Conservation (phyloP, 2,888 invertebrate genomes). For the Scaptodrosophila latifasciaeformis region DNA sequence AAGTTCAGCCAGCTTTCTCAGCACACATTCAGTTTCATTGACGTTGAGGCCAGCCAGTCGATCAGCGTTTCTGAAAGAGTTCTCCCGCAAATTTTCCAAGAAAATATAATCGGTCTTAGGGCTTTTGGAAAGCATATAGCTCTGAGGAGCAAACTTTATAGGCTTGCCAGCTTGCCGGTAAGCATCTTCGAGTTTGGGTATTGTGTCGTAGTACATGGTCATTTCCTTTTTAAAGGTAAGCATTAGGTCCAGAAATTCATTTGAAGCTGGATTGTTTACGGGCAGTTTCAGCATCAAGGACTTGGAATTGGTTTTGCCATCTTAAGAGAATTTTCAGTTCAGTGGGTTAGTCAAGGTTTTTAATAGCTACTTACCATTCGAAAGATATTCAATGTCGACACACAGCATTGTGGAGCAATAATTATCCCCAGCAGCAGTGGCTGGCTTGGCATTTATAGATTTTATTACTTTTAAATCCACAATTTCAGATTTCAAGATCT, state of each 20-base stretch:
- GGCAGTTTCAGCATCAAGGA: conserved; percentile 52
- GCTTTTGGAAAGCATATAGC: conserved; percentile 31
- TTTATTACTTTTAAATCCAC: conserved; percentile 37
- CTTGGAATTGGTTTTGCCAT: conserved; percentile 8
- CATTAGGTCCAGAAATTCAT: conserved; percentile 26
- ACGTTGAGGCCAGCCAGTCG: conserved; percentile 58
- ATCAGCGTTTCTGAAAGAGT: conserved; percentile 58
- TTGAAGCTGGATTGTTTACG: conserved; percentile 1
- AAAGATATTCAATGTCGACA: conserved; percentile 34
- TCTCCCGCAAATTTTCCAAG: conserved; percentile 54
- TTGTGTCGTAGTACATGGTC: conserved; percentile 40
- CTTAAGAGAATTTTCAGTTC: conserved; percentile 8
- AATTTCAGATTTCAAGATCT: conserved; percentile 35
- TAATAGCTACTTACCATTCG: not conserved
- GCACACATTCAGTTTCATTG: conserved; percentile 53
- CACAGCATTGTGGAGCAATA: conserved; percentile 53
- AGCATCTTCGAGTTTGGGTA: conserved; percentile 45
- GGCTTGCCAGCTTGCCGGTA: conserved; percentile 40
- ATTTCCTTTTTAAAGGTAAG: conserved; percentile 54
- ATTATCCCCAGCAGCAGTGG: conserved; percentile 55
- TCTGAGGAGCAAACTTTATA: conserved; percentile 47
- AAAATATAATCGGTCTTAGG: conserved; percentile 45
- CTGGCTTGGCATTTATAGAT: conserved; percentile 38
- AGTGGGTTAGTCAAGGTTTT: not conserved
- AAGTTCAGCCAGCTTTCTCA: conserved; percentile 64